Base-by-base conservation (phyloP, 2,797 vertebrate species). In the Manis pentadactyla region DNA sequence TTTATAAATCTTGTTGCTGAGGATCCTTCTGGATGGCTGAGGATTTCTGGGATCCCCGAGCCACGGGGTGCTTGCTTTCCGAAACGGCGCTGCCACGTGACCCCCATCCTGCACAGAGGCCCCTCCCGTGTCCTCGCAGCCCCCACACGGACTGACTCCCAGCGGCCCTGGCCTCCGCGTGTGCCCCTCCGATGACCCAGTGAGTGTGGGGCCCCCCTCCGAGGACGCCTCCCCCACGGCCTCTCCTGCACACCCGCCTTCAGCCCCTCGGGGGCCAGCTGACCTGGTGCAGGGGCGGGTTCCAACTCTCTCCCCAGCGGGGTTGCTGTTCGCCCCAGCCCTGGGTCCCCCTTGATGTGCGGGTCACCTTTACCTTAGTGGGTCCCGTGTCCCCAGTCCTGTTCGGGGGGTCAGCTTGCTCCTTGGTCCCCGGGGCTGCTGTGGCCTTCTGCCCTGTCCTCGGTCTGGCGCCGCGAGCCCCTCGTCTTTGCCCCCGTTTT, bases 391-490 rank as follows among this genome's bases (percentile, higher is more conserved):
- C 66, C 37, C 25, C 17, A 3, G n/a, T 18, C 64, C 73, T 25
- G 10, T 23, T 17, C 23, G 17, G 83, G 64, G 93, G 64, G 90
- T 23, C 37, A 3, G 19, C 4, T 21, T 9, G 77, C 8, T 34
- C 63, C 21, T 29, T 74, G 37, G 37, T 15, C 0, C 1, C 23
- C 6, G 11, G 7, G 5, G 53, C 63, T 42, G 23, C 73, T 25
- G 1, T 1, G 53, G 71, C 75, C 18, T 13, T 34, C 46, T 1
- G 1, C 18, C 8, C 31, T 27, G 61, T 46, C 34, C 39, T 1
- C 15, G 0, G 63, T 1, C 59, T 12, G 31, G 34, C 2, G 5
- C 68, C 1, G 31, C 0, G 23, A 1, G 57, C 1, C 75, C 34
- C 49, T 46, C 9, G 85, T 77, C 69, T 17, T 31, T 10, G 37